A percentile compares a stretch with the other conserved stretches of the same genome.
These are phyloP conservation scores for Drosophila biarmipes DNA, from an alignment of 1,140 invertebrate genomes.

Conservation along the genomic window DNA sequence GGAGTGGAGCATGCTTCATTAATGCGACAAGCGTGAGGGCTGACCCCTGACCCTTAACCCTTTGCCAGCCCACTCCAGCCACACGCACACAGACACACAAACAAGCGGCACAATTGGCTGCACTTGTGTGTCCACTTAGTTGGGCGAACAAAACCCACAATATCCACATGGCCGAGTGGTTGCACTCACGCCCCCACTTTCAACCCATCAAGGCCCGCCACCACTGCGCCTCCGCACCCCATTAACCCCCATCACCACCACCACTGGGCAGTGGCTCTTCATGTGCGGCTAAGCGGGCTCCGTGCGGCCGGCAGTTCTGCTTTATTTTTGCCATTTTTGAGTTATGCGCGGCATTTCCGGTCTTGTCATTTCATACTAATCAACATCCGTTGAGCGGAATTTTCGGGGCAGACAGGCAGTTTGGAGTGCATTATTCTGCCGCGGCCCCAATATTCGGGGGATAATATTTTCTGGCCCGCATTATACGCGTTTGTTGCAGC, in stretches of 20 bases:
- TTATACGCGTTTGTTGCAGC: constrained; percentile 59
- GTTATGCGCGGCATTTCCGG: constrained; percentile 62
- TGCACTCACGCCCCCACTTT: constrained; percentile 11
- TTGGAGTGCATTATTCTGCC: constrained; percentile 44
- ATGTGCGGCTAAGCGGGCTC: constrained; percentile 51
- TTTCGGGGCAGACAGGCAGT: constrained; percentile 24
- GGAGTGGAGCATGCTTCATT: constrained; percentile 56
- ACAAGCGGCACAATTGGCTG: constrained; percentile 60
- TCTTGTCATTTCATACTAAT: constrained; percentile 77
- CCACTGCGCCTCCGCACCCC: background rate
- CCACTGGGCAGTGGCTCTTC: constrained; percentile 22
- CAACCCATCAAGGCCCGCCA: background rate
- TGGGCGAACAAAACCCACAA: constrained; percentile 48
- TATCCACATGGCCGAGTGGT: constrained; percentile 39
- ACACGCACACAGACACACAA: constrained; percentile 8
- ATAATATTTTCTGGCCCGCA: constrained; percentile 47
- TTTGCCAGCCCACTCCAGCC: background rate
- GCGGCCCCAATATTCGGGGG: constrained; percentile 8
- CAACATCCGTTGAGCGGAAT: constrained; percentile 68
- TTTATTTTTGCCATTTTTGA: constrained; percentile 20
- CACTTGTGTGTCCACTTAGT: constrained; percentile 64
- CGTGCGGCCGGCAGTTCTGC: constrained; percentile 20
- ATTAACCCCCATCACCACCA: too few species aligned
- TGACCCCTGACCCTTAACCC: background rate
- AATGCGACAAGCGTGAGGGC: constrained; percentile 52